Base-by-base conservation (phyloP, 2,888 invertebrate species). In the Lycophotia porphyrea region DNA sequence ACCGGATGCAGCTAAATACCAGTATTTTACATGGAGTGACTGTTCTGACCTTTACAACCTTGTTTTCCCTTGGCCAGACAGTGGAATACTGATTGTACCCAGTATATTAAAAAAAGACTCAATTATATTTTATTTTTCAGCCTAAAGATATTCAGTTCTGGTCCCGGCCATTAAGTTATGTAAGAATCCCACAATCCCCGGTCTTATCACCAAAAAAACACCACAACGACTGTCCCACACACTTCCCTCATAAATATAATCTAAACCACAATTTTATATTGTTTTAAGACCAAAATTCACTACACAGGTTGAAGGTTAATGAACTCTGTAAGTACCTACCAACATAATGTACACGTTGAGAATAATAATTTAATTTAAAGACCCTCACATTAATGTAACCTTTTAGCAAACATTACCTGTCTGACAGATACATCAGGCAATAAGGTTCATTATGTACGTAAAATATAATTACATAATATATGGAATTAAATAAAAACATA, bases 341-440 rank as follows among this genome's bases (percentile, higher is more conserved):
- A 24, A 44, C 65, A 72, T 79, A 64, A 71, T 68, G 80, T 83
- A 80, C 80, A 58, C 52, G 39, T 11, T 52, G 80, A 79, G 84
- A 79, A 80, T 64, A 79, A 60, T 79, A 84, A 79, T 71, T 80
- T 60, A 71, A 83, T 80, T 71, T 58, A 68, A 78, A 60, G 21
- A 52, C 67, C 63, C 58, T 21, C 58, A 69, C 39, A 58, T 52
- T n/a, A 68, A 84, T 58, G 49, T 60, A 52, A 58, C 80, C 72
- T 84, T 80, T 80, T 80, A 67, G 73, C 49, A 44, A 68, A 78
- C 82, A 78, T 82, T 80, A 82, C 66, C 67, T 55, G 47, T 39
- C 65, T 52, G 47, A 66, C 70, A 82, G 58, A 21, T 60, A 69
- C 65, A 60, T 67, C 24, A 60, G 58, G 27, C 52, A 47, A 60